Evolutionary conservation across 2,888 invertebrate species (phyloP), one percentile per base, ranked within the genome.

Genomic region (Athetis lepigone): DNA sequence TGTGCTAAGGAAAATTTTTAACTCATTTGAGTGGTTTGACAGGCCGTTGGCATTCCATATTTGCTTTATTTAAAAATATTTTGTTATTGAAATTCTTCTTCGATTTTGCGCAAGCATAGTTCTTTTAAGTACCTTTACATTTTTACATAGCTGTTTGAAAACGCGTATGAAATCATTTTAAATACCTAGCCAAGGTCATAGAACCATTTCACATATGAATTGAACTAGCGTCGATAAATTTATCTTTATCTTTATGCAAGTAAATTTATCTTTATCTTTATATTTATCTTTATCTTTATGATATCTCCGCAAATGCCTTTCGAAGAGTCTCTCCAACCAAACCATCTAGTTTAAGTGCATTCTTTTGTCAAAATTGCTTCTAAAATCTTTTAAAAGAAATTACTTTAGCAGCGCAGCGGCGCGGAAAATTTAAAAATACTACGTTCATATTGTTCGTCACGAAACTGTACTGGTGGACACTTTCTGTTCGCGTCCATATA

Each of bases 311-410:
- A 64, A 72, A 77, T 69, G 71, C 62, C 75, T 78, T 77, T 76
- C 71, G 78, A 81, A 84, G 81, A 84, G 71, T 85, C 78, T 77
- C 80, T 84, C 70, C 43, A 55, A 18, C 70, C 66, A 71, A 60
- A 55, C 59, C 46, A 67, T 59, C 70, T 70, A 78, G 77, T 80
- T 83, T 83, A 85, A 88, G 84, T 87, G 86, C 85, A 87, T 86
- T 86, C 79, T 82, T 76, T 59, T 80, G 85, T 84, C 76, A 76
- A 77, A 83, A 84, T 79, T 80, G 79, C 80, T 76, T 79, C 77
- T 79, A 75, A 82, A 84, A 82, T 78, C 72, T 79, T 66, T 70
- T 64, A 52, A 60, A 72, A 72, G 75, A 79, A 79, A 74, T 77
- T 75, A 63, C 73, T 68, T 69, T 54, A 63, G 58, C 63, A 43